These are phyloP conservation scores for Brachystomella parvula DNA, from an alignment of 1,140 invertebrate genomes.

Conservation along the genomic window DNA sequence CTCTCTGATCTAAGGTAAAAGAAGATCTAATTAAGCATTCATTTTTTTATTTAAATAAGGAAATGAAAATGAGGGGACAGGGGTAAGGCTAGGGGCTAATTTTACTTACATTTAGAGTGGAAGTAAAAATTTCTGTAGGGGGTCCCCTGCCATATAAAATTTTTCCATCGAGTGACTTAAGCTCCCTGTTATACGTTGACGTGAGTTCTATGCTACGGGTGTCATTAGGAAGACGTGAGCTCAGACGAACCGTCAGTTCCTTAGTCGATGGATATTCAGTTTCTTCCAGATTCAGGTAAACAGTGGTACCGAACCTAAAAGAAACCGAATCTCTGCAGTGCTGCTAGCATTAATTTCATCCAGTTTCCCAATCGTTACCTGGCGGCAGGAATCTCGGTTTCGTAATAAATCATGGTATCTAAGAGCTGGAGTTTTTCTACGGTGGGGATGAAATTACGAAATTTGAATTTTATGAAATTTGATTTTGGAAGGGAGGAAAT, in stretches of 20 bases:
- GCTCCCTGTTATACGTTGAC: conserved; percentile 18
- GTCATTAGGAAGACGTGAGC: conserved; percentile 13
- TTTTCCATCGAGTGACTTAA: conserved; percentile 4
- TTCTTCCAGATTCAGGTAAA: conserved; percentile 16
- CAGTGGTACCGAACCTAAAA: conserved; percentile 16
- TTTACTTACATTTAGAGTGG: background rate
- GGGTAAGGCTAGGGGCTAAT: background rate
- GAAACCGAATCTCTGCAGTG: background rate
- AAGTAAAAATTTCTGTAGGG: background rate
- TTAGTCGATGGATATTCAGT: background rate
- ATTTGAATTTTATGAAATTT: conserved; percentile 28
- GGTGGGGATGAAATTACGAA: conserved; percentile 28
- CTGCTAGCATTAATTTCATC: background rate
- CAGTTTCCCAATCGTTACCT: conserved; percentile 9
- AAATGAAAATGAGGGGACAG: background rate
- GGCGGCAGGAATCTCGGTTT: conserved; percentile 9
- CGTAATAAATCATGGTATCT: conserved; percentile 22
- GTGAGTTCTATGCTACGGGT: conserved; percentile 13
- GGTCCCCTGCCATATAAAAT: background rate
- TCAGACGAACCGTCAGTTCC: conserved; percentile 7
- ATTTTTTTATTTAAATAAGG: too few species aligned
- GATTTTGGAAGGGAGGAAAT: conserved; percentile 2
- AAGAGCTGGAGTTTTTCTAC: conserved; percentile 15
- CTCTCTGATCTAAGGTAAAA: conserved; percentile 18
- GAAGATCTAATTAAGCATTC: background rate